Evolutionary conservation across 2,113 vertebrate genomes (phyloP).

Genomic region (Crotophaga sulcirostris): DNA sequence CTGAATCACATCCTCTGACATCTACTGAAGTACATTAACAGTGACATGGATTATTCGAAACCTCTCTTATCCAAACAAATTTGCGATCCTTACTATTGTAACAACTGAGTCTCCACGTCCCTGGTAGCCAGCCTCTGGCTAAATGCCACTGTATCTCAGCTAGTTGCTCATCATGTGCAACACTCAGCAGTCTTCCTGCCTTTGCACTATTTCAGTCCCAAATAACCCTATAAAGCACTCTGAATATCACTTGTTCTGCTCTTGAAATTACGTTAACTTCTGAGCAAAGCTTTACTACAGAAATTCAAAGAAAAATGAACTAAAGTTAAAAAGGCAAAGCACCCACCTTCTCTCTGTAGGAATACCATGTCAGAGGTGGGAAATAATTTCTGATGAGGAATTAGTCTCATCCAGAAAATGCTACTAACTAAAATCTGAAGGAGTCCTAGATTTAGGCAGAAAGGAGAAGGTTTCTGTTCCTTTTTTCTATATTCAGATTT

Average conservation of each 20-base stretch:
- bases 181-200: slow-evolving; percentile 1
- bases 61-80: slow-evolving; percentile 42
- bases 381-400: not conserved
- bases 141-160: slow-evolving; percentile 16
- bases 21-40: slow-evolving; percentile 45
- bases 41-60: slow-evolving; percentile 28
- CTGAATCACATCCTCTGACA: slow-evolving; percentile 60
- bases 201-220: not conserved
- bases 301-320: not conserved
- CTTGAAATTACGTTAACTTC: not conserved
- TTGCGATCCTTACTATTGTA: not conserved
- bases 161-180: not conserved
- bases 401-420: not conserved
- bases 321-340: not conserved
- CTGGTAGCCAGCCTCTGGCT: slow-evolving; percentile 2
- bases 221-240: not conserved
- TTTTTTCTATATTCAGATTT: not conserved
- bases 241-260: not conserved
- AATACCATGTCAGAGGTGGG: not conserved
- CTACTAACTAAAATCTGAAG: slow-evolving; percentile 8
- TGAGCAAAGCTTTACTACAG: not conserved
- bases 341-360: not conserved
- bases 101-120: not conserved
- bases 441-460: not conserved
- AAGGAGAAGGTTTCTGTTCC: not conserved